phyloP scores from a whole-genome alignment of 2,797 vertebrate species.

The Malurus leucopterus region DNA sequence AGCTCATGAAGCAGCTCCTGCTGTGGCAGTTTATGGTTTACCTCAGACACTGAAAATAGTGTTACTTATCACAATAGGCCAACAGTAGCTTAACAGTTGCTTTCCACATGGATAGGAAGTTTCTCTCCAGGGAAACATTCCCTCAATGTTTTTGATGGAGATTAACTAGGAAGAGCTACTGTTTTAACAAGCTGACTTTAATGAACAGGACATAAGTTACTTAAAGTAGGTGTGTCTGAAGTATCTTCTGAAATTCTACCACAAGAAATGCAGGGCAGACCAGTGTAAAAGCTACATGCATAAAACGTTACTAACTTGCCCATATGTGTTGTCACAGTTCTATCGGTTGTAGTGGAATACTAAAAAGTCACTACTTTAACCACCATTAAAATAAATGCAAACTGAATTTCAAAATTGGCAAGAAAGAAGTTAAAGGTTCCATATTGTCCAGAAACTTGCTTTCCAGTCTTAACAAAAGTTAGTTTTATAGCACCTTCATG shows the following conservation, averaged over 20 bases:
- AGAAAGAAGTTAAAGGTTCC: neutral
- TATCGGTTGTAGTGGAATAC: neutral
- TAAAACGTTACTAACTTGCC: neutral
- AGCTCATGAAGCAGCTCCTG: conserved; percentile 10
- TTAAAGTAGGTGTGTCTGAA: neutral
- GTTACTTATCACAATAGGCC: neutral
- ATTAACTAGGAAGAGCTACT: neutral
- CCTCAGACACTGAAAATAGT: neutral
- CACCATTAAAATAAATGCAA: neutral
- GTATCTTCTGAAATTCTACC: neutral
- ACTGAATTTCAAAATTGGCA: neutral
- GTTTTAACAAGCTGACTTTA: neutral
- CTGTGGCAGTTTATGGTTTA: conserved; percentile 11
- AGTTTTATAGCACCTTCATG: neutral
- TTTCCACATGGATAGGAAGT: neutral
- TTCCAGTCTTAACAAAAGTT: neutral
- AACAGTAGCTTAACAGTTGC: neutral
- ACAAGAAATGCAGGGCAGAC: neutral
- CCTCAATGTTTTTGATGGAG: neutral
- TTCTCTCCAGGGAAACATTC: neutral
- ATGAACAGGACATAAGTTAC: neutral
- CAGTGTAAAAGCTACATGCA: neutral
- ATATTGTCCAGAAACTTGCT: neutral
- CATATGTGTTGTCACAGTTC: neutral
- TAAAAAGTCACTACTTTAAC: neutral